Conservation (phyloP, 2,888 invertebrate species). For the Lycocerus yunnanus region DNA sequence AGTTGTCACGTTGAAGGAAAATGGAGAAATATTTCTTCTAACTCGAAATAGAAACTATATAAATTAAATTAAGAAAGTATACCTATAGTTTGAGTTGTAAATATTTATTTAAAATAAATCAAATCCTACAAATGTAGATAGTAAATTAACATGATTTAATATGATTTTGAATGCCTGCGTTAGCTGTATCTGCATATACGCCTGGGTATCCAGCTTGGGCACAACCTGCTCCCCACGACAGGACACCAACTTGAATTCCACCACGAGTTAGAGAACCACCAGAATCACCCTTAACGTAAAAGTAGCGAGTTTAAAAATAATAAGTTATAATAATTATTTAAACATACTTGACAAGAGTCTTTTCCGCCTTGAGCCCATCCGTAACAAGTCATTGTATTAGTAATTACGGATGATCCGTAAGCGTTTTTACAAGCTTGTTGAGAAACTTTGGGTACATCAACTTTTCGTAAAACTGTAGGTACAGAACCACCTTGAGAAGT, state of each 20-base stretch:
- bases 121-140: too few species aligned
- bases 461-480: neutral
- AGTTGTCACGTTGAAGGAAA: too few species aligned
- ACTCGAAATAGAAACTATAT: too few species aligned
- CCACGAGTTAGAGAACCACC: conserved; percentile 3
- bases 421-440: neutral
- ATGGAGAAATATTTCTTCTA: too few species aligned
- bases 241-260: conserved; percentile 3
- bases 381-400: neutral
- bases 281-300: conserved; percentile 9
- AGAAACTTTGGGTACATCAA: neutral
- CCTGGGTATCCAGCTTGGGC: neutral
- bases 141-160: neutral
- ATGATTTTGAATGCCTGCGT: neutral
- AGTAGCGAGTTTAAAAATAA: neutral
- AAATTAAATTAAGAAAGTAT: too few species aligned
- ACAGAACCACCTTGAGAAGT: too few species aligned
- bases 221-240: conserved; percentile 10
- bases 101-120: too few species aligned
- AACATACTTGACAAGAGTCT: neutral
- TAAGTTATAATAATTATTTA: neutral
- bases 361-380: neutral
- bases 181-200: conserved; percentile 5
- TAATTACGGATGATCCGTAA: neutral
- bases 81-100: too few species aligned